Base-by-base conservation (phyloP, 2,888 invertebrate species). In the Drosophila trichaetosa region DNA sequence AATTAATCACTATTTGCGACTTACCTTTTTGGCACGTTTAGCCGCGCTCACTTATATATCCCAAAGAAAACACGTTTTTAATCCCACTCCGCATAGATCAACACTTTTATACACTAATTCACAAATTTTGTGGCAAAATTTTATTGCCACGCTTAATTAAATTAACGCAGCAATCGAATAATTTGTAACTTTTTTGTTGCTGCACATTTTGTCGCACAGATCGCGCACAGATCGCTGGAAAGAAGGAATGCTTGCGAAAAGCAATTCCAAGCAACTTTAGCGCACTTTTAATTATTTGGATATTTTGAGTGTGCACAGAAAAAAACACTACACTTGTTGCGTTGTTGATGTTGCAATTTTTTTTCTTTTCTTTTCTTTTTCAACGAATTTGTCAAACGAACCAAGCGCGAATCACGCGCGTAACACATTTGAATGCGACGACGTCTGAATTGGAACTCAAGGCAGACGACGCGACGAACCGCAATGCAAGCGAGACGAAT, bases 141-240 rank as follows among this genome's bases (percentile, higher is more conserved):
- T 59, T 72, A 67, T 70, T 73, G 79, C 79, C 66, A 68, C 68
- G 64, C 78, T 80, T 82, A 84, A 87, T 87, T 80, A 56, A 82
- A 85, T 85, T 79, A 81, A 73, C 73, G 70, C 77, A 70, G 66
- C 76, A 73, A 69, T 76, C 67, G 65, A 75, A 76, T 61, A 66
- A 70, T 64, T 81, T 72, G 72, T 69, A 77, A 72, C 75, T 81
- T 77, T 46, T 57, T 61, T 58, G 63, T 59, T 59, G 62, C 52
- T 66, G 76, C 72, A 79, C 79, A 79, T 76, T 75, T 79, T 72
- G 79, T 72, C 62, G 78, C 67, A 54, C 33, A 53, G 65, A 69
- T 73, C 69, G 67, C 67, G 64, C 64, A 54, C 64, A 38, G 67
- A 67, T 78, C 74, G 66, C 16, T 46, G 46, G 24, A 46, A 49